These are phyloP conservation scores for Mormyrops attenuatus DNA, from an alignment of 2,797 vertebrate species.

Conservation along the genomic window DNA sequence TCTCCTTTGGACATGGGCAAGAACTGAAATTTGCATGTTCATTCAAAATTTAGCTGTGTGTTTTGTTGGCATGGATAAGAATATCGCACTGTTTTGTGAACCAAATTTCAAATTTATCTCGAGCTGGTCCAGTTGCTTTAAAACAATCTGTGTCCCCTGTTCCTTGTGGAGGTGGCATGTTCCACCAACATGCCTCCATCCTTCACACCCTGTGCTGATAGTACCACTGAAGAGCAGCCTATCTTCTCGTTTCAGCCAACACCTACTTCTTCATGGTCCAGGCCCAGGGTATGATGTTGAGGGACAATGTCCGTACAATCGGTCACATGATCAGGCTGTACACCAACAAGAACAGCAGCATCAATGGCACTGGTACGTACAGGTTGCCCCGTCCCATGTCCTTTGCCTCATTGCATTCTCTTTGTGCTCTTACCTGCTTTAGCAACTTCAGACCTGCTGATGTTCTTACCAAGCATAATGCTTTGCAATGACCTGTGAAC, in stretches of 20 bases:
- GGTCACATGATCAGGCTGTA: constrained; percentile 92
- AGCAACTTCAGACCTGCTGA: not conserved
- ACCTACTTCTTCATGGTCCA: constrained; percentile 98
- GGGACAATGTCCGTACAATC: constrained; percentile 91
- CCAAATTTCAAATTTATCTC: not conserved
- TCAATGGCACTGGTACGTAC: constrained; percentile 84
- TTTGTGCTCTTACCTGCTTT: not conserved
- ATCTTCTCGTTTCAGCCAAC: constrained; percentile 70
- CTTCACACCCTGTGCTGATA: not conserved
- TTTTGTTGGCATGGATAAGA: not conserved
- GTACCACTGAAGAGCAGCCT: not conserved
- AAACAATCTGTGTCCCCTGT: not conserved
- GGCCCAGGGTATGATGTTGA: constrained; percentile 93
- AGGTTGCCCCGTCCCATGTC: not conserved
- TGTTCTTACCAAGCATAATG: not conserved
- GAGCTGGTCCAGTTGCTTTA: not conserved
- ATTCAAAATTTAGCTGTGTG: not conserved
- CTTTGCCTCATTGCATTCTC: not conserved
- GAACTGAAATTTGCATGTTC: not conserved
- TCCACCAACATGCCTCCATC: not conserved
- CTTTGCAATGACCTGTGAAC: not conserved
- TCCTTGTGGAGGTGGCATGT: not conserved
- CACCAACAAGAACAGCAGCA: constrained; percentile 88
- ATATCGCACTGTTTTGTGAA: not conserved
- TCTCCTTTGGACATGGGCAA: not conserved